Evolutionary conservation across 2,113 vertebrate species (phyloP).

Genomic region (Pyrgilauda ruficollis): DNA sequence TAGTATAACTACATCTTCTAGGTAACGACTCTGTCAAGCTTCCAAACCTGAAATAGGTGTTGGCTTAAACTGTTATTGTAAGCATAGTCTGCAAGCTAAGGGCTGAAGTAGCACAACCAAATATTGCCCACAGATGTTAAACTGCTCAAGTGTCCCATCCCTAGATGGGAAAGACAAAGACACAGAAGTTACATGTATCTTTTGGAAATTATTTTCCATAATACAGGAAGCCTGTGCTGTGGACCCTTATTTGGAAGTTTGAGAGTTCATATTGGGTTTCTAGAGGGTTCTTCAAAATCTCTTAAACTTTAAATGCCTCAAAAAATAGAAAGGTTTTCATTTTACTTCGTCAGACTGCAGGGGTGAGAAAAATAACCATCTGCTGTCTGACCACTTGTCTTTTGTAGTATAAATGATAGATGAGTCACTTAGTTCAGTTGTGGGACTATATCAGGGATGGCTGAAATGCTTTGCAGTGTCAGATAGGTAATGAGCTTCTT

Average conservation of each 20-base stretch:
- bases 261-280: neutral
- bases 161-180: neutral
- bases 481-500: neutral
- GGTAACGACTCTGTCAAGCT: neutral
- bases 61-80: neutral
- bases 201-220: neutral
- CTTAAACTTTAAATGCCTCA: neutral
- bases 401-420: neutral
- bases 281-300: neutral
- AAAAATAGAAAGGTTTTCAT: neutral
- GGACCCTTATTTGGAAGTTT: neutral
- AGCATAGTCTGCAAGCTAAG: neutral
- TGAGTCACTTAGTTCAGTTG: neutral
- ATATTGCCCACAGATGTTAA: neutral
- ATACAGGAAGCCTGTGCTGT: neutral
- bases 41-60: neutral
- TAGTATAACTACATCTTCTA: neutral
- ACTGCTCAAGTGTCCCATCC: neutral
- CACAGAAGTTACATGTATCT: neutral
- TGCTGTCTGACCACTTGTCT: neutral
- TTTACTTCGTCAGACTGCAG: neutral
- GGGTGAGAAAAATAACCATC: neutral
- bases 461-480: neutral
- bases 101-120: neutral
- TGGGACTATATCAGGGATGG: neutral